A percentile compares a stretch with the other conserved stretches of the same genome.
These are phyloP conservation scores for Hemistola chrysoprasaria DNA, from an alignment of 2,888 invertebrate species.

Conservation along the genomic window DNA sequence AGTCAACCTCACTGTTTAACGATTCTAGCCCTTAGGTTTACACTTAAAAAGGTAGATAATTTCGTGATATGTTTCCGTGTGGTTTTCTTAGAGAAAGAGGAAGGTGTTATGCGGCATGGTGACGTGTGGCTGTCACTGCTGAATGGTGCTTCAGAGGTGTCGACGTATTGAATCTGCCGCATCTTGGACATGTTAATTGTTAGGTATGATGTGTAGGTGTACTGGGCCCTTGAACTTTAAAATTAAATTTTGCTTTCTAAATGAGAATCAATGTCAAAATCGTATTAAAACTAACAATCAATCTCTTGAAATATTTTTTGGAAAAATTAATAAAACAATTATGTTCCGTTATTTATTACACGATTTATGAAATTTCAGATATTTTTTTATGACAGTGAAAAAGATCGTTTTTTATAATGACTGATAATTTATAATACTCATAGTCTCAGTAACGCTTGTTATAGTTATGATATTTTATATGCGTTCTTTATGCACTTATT, in stretches of 20 bases:
- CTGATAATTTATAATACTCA: too few relatives aligned
- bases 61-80: constrained; percentile 33
- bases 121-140: constrained; percentile 68
- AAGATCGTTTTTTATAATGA: too few relatives aligned
- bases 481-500: too few relatives aligned
- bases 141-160: constrained; percentile 67
- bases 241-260: constrained; percentile 19
- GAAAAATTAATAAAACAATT: too few relatives aligned
- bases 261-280: too few relatives aligned
- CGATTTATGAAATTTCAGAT: too few relatives aligned
- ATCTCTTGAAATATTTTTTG: too few relatives aligned
- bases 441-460: too few relatives aligned
- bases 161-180: constrained; percentile 56
- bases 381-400: too few relatives aligned
- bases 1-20: constrained; percentile 57
- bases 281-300: too few relatives aligned
- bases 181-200: constrained; percentile 78
- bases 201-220: constrained; percentile 51
- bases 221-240: neutral
- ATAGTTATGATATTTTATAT: too few relatives aligned
- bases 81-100: constrained; percentile 49
- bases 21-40: constrained; percentile 59
- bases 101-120: constrained; percentile 60
- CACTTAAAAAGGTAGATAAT: constrained; percentile 64
- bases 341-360: too few relatives aligned